These are phyloP conservation scores for Nycticebus coucang DNA, from an alignment of 2,113 vertebrate genomes.

Conservation along the genomic window DNA sequence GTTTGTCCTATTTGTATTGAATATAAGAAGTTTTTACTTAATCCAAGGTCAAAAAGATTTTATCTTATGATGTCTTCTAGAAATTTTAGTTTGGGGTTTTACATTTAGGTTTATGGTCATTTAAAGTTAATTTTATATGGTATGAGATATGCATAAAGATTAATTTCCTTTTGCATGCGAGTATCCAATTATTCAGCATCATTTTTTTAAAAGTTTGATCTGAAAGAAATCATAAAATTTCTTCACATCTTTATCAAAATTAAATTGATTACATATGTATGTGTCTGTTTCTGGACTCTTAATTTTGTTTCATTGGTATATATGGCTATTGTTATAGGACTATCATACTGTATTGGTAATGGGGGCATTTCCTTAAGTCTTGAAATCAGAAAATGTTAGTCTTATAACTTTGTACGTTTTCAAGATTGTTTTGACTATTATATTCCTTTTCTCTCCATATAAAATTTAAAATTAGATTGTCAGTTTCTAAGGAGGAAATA, in stretches of 20 bases:
- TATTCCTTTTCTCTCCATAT: background rate
- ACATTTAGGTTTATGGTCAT: background rate
- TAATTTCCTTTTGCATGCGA: background rate
- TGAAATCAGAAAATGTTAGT: background rate
- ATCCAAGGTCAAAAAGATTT: background rate
- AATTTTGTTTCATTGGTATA: background rate
- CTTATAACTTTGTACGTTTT: background rate
- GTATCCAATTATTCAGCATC: background rate
- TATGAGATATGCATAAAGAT: background rate
- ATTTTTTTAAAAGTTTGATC: background rate
- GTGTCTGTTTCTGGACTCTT: background rate
- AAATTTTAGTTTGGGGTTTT: background rate
- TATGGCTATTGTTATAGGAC: background rate
- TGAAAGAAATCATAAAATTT: background rate
- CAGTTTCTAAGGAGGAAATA: background rate
- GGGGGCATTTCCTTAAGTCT: background rate
- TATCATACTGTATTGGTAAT: background rate
- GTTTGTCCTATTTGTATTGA: background rate
- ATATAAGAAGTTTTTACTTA: background rate
- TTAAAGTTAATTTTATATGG: background rate
- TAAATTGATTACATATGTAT: background rate
- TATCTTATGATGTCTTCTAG: background rate
- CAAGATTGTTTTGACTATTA: background rate
- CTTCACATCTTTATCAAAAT: background rate
- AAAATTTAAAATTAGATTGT: background rate